phyloP scores from a whole-genome alignment of 2,113 vertebrate genomes.

The Taxidea taxus region DNA sequence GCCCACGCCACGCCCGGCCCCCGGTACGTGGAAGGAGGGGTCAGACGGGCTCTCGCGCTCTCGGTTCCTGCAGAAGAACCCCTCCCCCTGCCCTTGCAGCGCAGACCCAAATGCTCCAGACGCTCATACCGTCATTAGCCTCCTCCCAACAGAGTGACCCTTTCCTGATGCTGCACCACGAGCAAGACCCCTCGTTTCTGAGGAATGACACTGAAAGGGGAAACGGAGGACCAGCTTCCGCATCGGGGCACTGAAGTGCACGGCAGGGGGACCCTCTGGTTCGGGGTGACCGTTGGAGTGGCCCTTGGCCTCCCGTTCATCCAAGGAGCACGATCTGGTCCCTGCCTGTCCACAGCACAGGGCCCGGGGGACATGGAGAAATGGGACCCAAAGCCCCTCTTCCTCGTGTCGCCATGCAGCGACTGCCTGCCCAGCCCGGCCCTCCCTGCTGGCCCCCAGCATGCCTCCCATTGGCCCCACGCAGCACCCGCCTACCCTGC shows the following conservation, averaged over 20 bases:
- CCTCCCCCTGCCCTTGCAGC: fast-evolving
- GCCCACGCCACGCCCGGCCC: fast-evolving
- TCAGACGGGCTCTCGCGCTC: not conserved
- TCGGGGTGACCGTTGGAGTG: not conserved
- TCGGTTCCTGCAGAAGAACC: not conserved
- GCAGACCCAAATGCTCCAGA: not conserved
- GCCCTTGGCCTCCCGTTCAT: no score
- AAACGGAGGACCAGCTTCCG: not conserved
- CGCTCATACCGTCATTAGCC: not conserved
- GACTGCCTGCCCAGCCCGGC: no score
- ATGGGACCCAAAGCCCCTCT: not conserved
- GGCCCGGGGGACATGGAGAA: not conserved
- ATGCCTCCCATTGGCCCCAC: not conserved
- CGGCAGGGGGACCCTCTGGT: no score
- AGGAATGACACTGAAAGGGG: not conserved
- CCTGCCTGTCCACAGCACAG: not conserved
- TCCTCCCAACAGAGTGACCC: not conserved
- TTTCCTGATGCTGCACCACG: not conserved
- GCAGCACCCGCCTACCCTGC: fast-evolving
- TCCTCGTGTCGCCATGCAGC: fast-evolving
- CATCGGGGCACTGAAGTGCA: not conserved
- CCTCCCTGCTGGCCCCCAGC: no score
- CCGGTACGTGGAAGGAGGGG: fast-evolving
- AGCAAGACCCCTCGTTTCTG: not conserved
- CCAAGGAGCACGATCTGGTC: not conserved